Evolutionary conservation across 2,113 vertebrate species (phyloP).

Genomic region (Python bivittatus): DNA sequence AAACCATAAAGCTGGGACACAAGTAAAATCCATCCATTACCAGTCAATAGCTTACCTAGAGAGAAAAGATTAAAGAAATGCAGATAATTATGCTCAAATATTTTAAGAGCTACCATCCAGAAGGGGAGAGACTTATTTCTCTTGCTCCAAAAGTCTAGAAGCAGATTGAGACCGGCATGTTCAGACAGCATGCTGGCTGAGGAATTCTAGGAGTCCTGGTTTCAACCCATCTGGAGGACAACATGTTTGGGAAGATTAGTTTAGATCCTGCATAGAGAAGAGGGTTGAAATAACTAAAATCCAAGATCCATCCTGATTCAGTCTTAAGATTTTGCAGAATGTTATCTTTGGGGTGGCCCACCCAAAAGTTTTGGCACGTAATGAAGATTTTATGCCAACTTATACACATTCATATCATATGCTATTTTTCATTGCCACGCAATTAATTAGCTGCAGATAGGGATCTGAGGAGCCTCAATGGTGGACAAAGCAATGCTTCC

Average conservation of each 20-base stretch:
- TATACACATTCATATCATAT: neutral
- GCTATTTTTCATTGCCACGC: neutral
- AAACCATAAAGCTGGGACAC: neutral
- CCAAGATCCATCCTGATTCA: neutral
- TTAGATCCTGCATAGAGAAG: neutral
- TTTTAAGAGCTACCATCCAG: too few relatives aligned
- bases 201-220: neutral
- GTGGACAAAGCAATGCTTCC: neutral
- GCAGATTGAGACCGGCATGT: neutral
- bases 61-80: neutral
- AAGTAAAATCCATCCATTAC: neutral
- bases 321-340: neutral
- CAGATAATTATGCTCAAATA: neutral
- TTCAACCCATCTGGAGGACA: neutral
- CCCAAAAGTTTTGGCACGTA: neutral
- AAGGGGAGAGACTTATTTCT: neutral
- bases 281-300: neutral
- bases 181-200: neutral
- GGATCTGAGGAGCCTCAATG: neutral
- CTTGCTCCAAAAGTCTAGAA: neutral
- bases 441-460: neutral
- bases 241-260: neutral
- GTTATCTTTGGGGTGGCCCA: neutral
- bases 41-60: neutral
- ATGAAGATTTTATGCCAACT: neutral